phyloP scores from a whole-genome alignment of 2,797 vertebrate species.

The Margarornis squamiger region DNA sequence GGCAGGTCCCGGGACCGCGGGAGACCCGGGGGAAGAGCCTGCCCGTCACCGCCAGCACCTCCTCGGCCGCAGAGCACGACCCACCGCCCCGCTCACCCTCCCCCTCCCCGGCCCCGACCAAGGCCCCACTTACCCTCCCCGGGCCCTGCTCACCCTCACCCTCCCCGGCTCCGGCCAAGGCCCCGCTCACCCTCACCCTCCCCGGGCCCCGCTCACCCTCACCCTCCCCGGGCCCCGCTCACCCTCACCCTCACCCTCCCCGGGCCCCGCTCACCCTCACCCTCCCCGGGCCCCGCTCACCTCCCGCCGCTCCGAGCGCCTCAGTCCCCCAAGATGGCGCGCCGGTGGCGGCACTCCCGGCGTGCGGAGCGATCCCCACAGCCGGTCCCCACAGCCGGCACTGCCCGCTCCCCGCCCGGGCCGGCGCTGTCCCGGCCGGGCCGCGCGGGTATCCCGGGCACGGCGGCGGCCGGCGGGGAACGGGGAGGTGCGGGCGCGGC shows the following conservation, averaged over 20 bases:
- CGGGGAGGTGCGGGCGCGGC: not conserved
- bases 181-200: fast-evolving
- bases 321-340: not conserved
- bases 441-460: not conserved
- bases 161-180: too few relatives aligned
- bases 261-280: not conserved
- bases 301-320: fast-evolving
- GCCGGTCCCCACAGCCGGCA: too few relatives aligned
- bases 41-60: not conserved
- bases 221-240: too few relatives aligned
- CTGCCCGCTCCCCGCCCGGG: fast-evolving
- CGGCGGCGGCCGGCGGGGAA: not conserved
- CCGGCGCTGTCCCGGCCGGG: fast-evolving
- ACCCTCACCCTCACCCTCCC: not conserved
- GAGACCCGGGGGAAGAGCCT: not conserved
- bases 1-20: too few relatives aligned
- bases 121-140: fast-evolving
- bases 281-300: not conserved
- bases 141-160: not conserved
- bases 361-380: not conserved
- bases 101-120: not conserved
- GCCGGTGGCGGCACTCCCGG: fast-evolving
- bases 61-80: fast-evolving
- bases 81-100: fast-evolving
- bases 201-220: not conserved